Evolutionary conservation across 2,888 invertebrate species (phyloP).

Genomic region (Pyrrhia umbra): DNA sequence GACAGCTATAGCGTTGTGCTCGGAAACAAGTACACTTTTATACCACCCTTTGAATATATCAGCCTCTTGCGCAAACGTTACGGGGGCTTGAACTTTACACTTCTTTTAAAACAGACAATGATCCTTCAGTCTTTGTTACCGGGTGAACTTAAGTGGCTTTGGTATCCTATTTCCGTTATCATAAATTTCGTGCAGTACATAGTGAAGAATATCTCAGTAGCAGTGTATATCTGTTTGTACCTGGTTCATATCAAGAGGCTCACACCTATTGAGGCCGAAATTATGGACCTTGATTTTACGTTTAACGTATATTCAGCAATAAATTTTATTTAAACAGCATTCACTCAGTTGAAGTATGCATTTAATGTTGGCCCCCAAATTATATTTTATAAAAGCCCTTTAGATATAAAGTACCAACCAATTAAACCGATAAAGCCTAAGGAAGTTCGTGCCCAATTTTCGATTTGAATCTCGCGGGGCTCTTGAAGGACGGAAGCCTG

Average conservation of each 20-base stretch:
- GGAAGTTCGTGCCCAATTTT: constrained; percentile 38
- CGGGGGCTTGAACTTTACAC: constrained; percentile 47
- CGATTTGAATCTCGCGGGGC: constrained; percentile 28
- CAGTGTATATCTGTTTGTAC: too few relatives aligned
- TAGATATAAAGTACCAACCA: constrained; percentile 7
- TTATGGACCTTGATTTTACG: too few relatives aligned
- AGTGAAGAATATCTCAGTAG: neutral
- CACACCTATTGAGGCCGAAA: too few relatives aligned
- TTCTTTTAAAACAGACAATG: constrained; percentile 51
- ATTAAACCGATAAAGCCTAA: constrained; percentile 40
- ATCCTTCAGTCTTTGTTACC: constrained; percentile 43
- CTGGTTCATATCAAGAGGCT: too few relatives aligned
- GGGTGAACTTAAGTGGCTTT: constrained; percentile 35
- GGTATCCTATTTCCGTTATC: constrained; percentile 24
- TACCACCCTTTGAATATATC: constrained; percentile 13
- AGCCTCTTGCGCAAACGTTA: constrained; percentile 22
- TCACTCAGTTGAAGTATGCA: neutral
- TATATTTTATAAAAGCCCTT: constrained; percentile 12
- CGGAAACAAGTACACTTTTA: neutral
- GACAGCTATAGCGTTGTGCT: neutral
- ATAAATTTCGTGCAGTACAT: neutral
- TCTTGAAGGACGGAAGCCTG: constrained; percentile 14
- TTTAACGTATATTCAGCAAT: neutral
- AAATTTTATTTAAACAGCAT: neutral
- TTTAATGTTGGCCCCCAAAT: neutral